Evolutionary conservation across 1,140 invertebrate species (phyloP), one percentile per base, ranked within the genome.

Genomic region (Dinoponera quadriceps): DNA sequence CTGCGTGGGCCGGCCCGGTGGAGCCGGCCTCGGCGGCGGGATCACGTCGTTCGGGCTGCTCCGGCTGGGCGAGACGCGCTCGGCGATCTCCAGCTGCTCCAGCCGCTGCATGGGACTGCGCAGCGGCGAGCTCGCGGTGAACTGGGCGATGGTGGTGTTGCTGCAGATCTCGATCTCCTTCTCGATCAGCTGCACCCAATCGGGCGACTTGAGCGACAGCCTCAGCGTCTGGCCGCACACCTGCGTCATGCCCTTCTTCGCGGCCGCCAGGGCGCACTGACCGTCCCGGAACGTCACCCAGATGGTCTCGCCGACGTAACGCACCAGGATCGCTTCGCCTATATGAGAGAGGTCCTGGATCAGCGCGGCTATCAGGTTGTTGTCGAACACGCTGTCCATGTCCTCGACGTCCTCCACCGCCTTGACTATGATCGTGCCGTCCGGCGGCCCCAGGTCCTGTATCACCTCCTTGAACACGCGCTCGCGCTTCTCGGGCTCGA

Each of bases 271-370:
- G 48, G 98, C 98, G 83, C 96, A 96, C 88, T 97, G 96, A 0
- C 98, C 97, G 90, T 98, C 97, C 87, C 97, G 95, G 92, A 99
- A 99, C 2, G 98, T 98, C 13, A 99, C 96, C 96, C 97, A 98
- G 93, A 99, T 96, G 11, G 97, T 97, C 63, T 98, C 97, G 60
- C 95, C 96, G n/a, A 98, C 96, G 94, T 98, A 98, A 84, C 98
- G 96, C 25, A 97, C 97, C n/a, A 99, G 94, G 59, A 98, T 97
- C 0, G 98, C 97, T 93, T 98, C 97, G 7, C 98, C 98, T 80
- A 97, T 96, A 68, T 96, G 96, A 18, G 96, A 95, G 44, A 98
- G 94, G 91, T 98, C 96, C 89, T 96, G 96, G 59, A 98, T 90
- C 18, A 98, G 93, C 16, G 95, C 95, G 57, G 95, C 95, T 94